A percentile compares a stretch with the other conserved stretches of the same genome.
Conservation (phyloP, 1,140 invertebrate species). For the Drosophila bipectinata region DNA sequence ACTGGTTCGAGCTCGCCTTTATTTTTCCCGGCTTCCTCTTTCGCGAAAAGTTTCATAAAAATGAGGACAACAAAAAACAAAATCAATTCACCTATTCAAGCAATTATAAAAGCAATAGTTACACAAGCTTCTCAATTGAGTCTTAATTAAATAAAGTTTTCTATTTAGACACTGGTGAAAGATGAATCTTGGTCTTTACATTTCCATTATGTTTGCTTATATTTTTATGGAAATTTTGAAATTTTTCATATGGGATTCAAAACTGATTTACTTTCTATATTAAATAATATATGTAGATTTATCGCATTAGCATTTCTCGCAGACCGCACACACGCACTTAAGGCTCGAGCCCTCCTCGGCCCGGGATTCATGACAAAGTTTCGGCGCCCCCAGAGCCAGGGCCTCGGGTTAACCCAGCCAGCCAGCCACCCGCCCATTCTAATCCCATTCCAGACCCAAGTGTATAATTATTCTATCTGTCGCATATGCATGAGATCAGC, state of each 20-base stretch:
- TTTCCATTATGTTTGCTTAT: background rate
- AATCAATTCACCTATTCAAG: conserved; percentile 72
- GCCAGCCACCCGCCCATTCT: conserved; percentile 15
- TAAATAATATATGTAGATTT: conserved; percentile 30
- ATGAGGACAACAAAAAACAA: conserved; percentile 29
- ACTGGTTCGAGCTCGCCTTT: conserved; percentile 3
- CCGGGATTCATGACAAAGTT: conserved; percentile 32
- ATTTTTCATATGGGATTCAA: conserved; percentile 4
- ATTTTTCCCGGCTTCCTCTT: conserved; percentile 42
- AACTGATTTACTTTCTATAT: conserved; percentile 31
- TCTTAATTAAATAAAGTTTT: conserved; percentile 52
- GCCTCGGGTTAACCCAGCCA: background rate
- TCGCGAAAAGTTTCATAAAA: conserved; percentile 32
- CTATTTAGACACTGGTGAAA: no score
- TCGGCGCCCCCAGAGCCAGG: conserved; percentile 9
- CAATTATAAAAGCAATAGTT: conserved; percentile 57
- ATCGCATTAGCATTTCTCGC: conserved; percentile 44
- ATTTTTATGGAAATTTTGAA: background rate
- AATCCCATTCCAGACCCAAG: conserved; percentile 40
- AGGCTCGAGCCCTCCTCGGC: conserved; percentile 1
- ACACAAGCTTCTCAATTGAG: conserved; percentile 21
- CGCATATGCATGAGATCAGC: conserved; percentile 72
- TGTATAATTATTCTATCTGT: conserved; percentile 77
- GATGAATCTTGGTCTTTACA: no score
- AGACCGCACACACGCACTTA: conserved; percentile 10